Evolutionary conservation across 2,113 vertebrate genomes (phyloP).

Genomic region (Gymnocephalus cernua): DNA sequence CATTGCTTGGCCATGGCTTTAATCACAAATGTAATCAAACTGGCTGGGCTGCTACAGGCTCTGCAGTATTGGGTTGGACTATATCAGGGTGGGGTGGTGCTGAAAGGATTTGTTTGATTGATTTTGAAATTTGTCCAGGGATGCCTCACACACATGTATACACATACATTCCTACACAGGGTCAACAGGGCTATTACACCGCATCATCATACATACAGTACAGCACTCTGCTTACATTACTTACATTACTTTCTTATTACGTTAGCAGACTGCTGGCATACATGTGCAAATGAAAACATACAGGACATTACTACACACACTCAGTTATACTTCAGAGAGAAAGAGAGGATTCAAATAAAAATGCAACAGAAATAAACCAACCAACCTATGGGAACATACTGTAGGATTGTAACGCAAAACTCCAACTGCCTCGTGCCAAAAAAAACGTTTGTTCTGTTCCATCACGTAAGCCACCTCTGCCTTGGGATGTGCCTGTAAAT

Average conservation of each 20-base stretch:
- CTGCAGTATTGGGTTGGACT: slow-evolving; percentile 40
- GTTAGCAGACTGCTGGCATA: slow-evolving; percentile 6
- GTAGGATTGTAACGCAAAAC: slow-evolving; percentile 16
- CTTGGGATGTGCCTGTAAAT: slow-evolving; percentile 63
- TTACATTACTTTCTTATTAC: no score
- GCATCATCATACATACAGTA: background rate
- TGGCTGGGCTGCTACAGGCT: slow-evolving; percentile 52
- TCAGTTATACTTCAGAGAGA: background rate
- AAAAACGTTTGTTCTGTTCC: slow-evolving; percentile 7
- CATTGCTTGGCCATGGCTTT: slow-evolving; percentile 54
- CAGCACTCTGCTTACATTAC: slow-evolving; percentile 4
- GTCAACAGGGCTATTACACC: background rate
- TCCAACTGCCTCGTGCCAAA: slow-evolving; percentile 4
- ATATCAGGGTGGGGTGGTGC: slow-evolving; percentile 5
- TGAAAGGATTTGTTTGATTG: slow-evolving; percentile 8
- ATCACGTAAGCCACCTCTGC: slow-evolving; percentile 48
- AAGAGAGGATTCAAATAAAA: background rate
- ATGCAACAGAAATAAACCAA: background rate
- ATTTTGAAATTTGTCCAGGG: slow-evolving; percentile 34
- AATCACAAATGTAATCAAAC: slow-evolving; percentile 81
- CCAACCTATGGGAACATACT: slow-evolving; percentile 2
- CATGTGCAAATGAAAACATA: slow-evolving; percentile 7
- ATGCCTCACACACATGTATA: background rate
- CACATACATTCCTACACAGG: slow-evolving; percentile 5
- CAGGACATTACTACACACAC: background rate